Evolutionary conservation across 2,797 vertebrate species (phyloP), one percentile per base, ranked within the genome.

Genomic region (Gastrophryne carolinensis): DNA sequence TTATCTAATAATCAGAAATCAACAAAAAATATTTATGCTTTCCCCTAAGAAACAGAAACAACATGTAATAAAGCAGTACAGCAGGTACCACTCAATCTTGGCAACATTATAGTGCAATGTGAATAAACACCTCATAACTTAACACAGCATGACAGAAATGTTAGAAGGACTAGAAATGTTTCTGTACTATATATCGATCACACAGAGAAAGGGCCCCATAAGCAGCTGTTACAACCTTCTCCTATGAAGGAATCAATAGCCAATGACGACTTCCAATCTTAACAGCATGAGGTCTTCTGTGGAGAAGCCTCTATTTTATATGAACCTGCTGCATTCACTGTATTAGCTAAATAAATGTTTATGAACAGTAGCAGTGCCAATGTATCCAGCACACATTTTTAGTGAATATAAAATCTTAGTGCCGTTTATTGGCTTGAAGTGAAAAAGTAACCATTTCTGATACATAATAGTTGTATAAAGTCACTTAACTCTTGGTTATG

Each of bases 101-200:
- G 35, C 47, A 54, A 53, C 23, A 56, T 23, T 54, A 27, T 2
- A 26, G 34, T n/a, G 12, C 49, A 66, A 54, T 13, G 15, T n/a
- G 41, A 26, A 52, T 19, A 35, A 24, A 66, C 62, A 50, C 19
- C 19, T 35, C 12, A 52, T 66, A 19, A 17, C 17, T 66, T 65
- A 65, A 50, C 29, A 12, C 64, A 67, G 47, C 63, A 52, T 5
- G 29, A 52, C 5, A 26, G 49, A 37, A 67, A 67, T 37, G 6
- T 27, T 34, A 37, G 23, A 37, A 37, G 13, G 30, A 26, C 4
- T 35, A 21, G 26, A n/a, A 37, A 53, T 37, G 47, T 53, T 30
- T 67, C 26, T 53, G 47, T 37, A 37, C 30, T 35, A 32, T 8
- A 8, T 37, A 67, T 53, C 12, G 63, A 66, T 67, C 32, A 17